phyloP scores from a whole-genome alignment of 1,140 invertebrate genomes.

The Elymnias hypermnestra region DNA sequence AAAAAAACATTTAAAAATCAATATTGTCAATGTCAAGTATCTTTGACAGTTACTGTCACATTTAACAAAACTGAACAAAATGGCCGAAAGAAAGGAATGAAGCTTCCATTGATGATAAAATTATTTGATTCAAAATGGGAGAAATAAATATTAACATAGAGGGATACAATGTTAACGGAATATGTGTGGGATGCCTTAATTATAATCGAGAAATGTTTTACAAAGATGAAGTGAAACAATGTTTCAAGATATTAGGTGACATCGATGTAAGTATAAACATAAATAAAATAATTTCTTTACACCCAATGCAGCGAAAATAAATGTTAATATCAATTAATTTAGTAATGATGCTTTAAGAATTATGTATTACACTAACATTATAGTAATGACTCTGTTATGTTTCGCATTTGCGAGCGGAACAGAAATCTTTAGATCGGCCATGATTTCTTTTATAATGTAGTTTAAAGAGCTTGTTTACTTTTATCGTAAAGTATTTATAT shows the following conservation, averaged over 20 bases:
- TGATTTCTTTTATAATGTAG: slow-evolving; percentile 15
- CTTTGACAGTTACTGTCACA: slow-evolving; percentile 10
- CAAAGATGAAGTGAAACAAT: slow-evolving; percentile 37
- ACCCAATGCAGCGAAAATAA: background rate
- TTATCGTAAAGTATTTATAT: too few species aligned
- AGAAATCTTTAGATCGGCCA: slow-evolving; percentile 48
- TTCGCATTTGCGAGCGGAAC: slow-evolving; percentile 17
- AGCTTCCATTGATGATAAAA: slow-evolving; percentile 45
- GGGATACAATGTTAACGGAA: slow-evolving; percentile 67
- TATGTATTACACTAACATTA: slow-evolving; percentile 4
- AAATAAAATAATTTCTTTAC: background rate
- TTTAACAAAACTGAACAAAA: slow-evolving; percentile 31
- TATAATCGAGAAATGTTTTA: slow-evolving; percentile 60
- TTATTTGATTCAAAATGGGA: slow-evolving; percentile 42
- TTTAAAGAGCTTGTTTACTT: background rate
- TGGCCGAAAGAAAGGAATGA: slow-evolving; percentile 58
- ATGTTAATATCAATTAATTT: background rate
- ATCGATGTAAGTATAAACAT: slow-evolving; percentile 50
- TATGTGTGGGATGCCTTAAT: slow-evolving; percentile 62
- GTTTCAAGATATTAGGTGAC: slow-evolving; percentile 46
- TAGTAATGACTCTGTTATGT: background rate
- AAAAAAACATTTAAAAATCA: too few species aligned
- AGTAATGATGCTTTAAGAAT: background rate
- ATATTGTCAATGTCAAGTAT: background rate
- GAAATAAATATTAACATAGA: slow-evolving; percentile 70